Evolutionary conservation across 2,113 vertebrate genomes (phyloP), one percentile per base, ranked within the genome.

Genomic region (Clarias macrocephalus): DNA sequence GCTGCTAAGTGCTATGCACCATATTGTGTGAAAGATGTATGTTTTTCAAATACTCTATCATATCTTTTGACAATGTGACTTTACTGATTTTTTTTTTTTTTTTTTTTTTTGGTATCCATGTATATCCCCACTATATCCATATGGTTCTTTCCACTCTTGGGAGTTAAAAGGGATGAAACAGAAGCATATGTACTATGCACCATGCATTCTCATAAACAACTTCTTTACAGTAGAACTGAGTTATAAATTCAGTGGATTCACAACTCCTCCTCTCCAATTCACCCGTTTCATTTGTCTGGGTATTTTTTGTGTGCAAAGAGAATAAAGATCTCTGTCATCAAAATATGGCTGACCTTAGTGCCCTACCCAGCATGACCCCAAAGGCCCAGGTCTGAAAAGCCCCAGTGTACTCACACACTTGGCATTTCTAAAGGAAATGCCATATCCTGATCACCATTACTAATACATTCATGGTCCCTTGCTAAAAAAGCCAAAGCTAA

Each of bases 381-480:
- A 59, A 83, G 88, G 77, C 80, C 88, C 37, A 54, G 77, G 56
- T 85, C 90, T 95, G 91, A 95, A 95, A 94, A 94, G 90, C 89
- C 76, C 90, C 92, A 92, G 91, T 95, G 94, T 95, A 88, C 28
- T 2, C 62, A 75, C 60, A 83, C 89, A 91, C 90, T 94, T 93
- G 92, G 90, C 94, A 94, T 95, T 94, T 92, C 86, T 86, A 72
- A 80, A 90, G 85, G 30, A 77, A 82, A 80, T 21, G 81, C 81
- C 84, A 85, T 63, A 83, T 48, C 85, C 81, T 88, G 84, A 86
- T 86, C 68, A 33, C 83, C 33, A 79, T 48, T 63, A n/a, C 63
- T 54, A 86, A 70, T 33, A 82, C 77, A 42, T 79, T 87, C 59
- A 87, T 73, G n/a, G 5, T 12, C 19, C 63, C 9, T 5, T 19